A percentile compares a stretch with the other conserved stretches of the same genome.
phyloP scores from a whole-genome alignment of 2,888 invertebrate genomes.

The Drosophila parthenogenetica region DNA sequence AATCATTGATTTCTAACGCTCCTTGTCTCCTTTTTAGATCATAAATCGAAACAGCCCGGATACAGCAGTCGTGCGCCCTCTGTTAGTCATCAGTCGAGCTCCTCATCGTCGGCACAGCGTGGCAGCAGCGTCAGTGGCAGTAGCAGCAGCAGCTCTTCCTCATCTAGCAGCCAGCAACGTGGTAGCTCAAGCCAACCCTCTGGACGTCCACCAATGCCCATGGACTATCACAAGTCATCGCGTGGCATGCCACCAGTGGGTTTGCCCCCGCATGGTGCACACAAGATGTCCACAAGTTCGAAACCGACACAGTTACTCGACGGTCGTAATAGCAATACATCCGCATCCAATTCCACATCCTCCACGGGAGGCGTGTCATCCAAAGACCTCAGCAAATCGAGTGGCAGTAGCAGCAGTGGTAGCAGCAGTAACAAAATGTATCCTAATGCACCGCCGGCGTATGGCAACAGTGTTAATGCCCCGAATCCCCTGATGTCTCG shows the following conservation, averaged over 20 bases:
- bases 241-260: conserved; percentile 71
- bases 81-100: conserved; percentile 18
- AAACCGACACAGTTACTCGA: conserved; percentile 60
- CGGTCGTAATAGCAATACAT: conserved; percentile 40
- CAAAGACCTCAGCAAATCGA: conserved; percentile 61
- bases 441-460: conserved; percentile 62
- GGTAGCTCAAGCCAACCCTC: conserved; percentile 54
- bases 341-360: conserved; percentile 58
- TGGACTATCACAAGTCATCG: conserved; percentile 83
- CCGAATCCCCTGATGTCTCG: conserved; percentile 59
- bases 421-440: conserved; percentile 71
- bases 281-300: conserved; percentile 71
- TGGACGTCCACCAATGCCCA: conserved; percentile 67
- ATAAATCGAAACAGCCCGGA: conserved; percentile 76
- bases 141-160: conserved; percentile 38
- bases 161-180: conserved; percentile 53
- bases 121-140: conserved; percentile 35
- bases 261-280: conserved; percentile 63
- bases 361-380: conserved; percentile 51
- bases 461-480: conserved; percentile 45
- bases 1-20: neutral
- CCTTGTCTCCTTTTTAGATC: conserved; percentile 62
- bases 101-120: conserved; percentile 60
- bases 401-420: conserved; percentile 50
- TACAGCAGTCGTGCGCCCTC: conserved; percentile 69